Percentiles rank a stretch among this genome's conserved stretches.
Evolutionary conservation across 2,797 vertebrate species (phyloP).

Genomic region (Catostomus latipinnis): DNA sequence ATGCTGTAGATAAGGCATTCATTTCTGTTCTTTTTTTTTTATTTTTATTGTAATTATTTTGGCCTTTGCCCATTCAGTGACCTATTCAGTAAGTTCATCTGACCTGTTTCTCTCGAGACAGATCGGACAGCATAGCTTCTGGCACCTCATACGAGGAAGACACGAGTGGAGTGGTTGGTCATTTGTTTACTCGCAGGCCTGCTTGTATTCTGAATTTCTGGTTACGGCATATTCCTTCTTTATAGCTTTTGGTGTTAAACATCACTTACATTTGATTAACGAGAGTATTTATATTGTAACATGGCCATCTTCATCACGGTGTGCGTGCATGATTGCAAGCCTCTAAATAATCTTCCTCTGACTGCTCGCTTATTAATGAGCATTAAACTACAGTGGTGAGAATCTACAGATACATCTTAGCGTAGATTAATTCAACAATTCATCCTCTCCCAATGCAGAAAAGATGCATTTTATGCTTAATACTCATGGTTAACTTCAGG

Average conservation of each 20-base stretch:
- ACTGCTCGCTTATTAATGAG: not conserved
- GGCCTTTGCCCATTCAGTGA: no score
- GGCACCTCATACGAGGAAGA: slow-evolving; percentile 66
- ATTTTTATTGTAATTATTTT: no score
- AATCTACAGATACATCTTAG: no score
- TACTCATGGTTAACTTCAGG: no score
- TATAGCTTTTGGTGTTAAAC: slow-evolving; percentile 17
- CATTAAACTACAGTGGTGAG: not conserved
- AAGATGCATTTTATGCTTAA: no score
- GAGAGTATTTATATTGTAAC: not conserved
- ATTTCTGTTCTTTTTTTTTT: not conserved
- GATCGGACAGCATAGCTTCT: no score
- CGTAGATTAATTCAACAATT: no score
- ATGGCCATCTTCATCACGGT: not conserved
- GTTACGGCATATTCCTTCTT: not conserved
- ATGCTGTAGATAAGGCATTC: not conserved
- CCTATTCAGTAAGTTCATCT: not conserved
- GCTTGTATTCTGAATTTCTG: not conserved
- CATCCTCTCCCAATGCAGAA: no score
- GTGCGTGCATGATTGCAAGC: slow-evolving; percentile 26
- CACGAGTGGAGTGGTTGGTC: slow-evolving; percentile 41
- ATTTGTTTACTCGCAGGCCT: no score
- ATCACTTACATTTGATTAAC: slow-evolving; percentile 38
- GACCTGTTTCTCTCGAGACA: no score
- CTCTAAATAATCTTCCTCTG: not conserved